phyloP scores from a whole-genome alignment of 2,113 vertebrate species.

The Leucosticte australis region DNA sequence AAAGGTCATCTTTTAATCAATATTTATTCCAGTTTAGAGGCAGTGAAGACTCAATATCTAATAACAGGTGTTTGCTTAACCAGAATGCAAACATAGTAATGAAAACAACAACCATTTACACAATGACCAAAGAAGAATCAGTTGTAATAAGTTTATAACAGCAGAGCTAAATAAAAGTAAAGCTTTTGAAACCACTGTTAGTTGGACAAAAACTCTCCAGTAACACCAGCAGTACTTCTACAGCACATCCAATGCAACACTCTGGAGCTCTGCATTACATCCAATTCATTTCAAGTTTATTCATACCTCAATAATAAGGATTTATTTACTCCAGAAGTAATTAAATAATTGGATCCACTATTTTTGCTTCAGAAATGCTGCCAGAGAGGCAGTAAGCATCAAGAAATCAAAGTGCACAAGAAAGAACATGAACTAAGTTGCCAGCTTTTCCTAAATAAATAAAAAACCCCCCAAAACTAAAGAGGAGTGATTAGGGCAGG shows the following conservation, averaged over 20 bases:
- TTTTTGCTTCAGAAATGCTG: neutral
- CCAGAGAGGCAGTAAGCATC: neutral
- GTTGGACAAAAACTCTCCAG: neutral
- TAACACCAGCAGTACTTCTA: neutral
- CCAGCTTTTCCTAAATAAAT: neutral
- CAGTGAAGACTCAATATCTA: neutral
- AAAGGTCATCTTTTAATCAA: neutral
- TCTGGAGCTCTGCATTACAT: neutral
- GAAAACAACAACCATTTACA: neutral
- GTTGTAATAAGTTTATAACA: neutral
- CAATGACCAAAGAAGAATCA: neutral
- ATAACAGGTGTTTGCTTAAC: neutral
- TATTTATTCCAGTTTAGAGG: neutral
- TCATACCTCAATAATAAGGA: neutral
- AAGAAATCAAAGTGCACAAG: neutral
- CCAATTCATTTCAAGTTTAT: neutral
- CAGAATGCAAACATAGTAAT: neutral
- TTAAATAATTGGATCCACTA: neutral
- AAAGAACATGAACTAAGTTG: neutral
- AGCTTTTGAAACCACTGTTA: neutral
- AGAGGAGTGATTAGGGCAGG: rapidly evolving
- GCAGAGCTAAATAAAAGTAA: neutral
- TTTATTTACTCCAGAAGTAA: neutral
- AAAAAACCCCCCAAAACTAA: neutral
- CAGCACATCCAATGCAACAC: neutral